Evolutionary conservation across 2,888 invertebrate species (phyloP).

Genomic region (Spatulosminthurus flaviceps): DNA sequence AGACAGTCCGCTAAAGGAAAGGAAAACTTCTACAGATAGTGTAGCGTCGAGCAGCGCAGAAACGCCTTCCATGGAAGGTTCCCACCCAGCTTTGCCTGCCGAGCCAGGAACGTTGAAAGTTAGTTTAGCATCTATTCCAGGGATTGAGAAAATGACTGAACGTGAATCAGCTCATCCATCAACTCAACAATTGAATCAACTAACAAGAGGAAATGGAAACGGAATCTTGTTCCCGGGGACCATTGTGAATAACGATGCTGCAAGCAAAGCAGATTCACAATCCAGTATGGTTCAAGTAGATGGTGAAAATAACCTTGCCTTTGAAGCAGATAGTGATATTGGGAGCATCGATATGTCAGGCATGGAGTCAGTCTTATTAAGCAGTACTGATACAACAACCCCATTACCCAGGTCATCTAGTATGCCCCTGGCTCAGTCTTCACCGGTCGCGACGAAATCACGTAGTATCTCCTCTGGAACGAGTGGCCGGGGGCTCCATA

Average conservation of each 20-base stretch:
- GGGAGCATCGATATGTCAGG: conserved; percentile 16
- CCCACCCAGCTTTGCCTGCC: conserved; percentile 83
- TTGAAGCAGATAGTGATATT: conserved; percentile 46
- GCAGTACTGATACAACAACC: conserved; percentile 24
- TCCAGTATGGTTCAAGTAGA: neutral
- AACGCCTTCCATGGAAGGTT: conserved; percentile 76
- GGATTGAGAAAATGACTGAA: conserved; percentile 93
- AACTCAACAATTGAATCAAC: conserved; percentile 65
- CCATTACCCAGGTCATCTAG: conserved; percentile 59
- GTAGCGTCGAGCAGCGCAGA: conserved; percentile 54
- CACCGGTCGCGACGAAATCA: neutral
- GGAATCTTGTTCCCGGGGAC: neutral
- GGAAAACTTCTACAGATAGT: conserved; percentile 63
- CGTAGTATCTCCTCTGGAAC: conserved; percentile 25
- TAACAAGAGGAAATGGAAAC: conserved; percentile 61
- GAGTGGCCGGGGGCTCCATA: conserved; percentile 51
- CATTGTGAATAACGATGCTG: neutral
- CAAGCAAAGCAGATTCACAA: neutral
- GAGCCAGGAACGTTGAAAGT: conserved; percentile 71
- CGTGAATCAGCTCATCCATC: conserved; percentile 87
- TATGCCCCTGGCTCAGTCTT: conserved; percentile 57
- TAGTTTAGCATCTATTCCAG: conserved; percentile 66
- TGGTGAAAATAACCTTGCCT: conserved; percentile 41
- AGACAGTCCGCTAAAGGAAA: conserved; percentile 55
- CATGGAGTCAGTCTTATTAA: neutral